Conservation (phyloP, 64 coral and sea anemone species). For the Orbicella faveolata region DNA sequence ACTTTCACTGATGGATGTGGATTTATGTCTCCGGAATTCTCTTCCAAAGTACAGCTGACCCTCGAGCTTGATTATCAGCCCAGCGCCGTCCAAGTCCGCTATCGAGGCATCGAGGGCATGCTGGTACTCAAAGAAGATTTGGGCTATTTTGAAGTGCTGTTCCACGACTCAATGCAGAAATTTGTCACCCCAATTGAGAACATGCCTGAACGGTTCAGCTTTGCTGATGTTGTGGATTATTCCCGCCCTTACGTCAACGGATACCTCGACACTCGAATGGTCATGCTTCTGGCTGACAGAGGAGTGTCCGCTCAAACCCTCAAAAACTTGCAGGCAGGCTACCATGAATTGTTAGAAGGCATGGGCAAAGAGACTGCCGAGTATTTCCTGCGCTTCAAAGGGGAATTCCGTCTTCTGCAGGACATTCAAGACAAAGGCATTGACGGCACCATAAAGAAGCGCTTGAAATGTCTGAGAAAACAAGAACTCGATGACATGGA, state of each 20-base stretch:
- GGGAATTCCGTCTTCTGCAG: not conserved
- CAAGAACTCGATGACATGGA: slow-evolving; percentile 38
- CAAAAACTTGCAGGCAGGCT: slow-evolving; percentile 41
- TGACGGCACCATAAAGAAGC: not conserved
- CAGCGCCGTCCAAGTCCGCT: slow-evolving; percentile 62
- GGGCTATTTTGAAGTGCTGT: slow-evolving; percentile 19
- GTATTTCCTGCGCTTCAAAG: slow-evolving; percentile 12
- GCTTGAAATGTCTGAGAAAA: not conserved
- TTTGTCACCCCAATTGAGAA: slow-evolving; percentile 36
- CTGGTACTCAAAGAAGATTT: slow-evolving; percentile 42
- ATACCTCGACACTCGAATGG: slow-evolving; percentile 50
- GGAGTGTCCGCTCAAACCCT: slow-evolving; percentile 43
- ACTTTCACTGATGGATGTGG: slow-evolving; percentile 64
- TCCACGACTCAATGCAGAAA: slow-evolving; percentile 59
- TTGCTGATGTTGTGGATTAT: slow-evolving; percentile 49
- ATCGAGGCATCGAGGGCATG: slow-evolving; percentile 52
- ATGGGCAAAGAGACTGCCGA: not conserved
- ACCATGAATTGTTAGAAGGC: slow-evolving; percentile 57
- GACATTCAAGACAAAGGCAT: slow-evolving; percentile 1
- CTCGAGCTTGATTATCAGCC: slow-evolving; percentile 30
- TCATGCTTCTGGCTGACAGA: slow-evolving; percentile 41
- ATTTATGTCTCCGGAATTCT: slow-evolving; percentile 49
- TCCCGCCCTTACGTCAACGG: slow-evolving; percentile 62
- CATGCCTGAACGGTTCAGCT: slow-evolving; percentile 14
- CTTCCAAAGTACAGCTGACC: slow-evolving; percentile 4